These are phyloP conservation scores for Leucoraja erinaceus DNA, from an alignment of 2,113 vertebrate species.

Conservation along the genomic window DNA sequence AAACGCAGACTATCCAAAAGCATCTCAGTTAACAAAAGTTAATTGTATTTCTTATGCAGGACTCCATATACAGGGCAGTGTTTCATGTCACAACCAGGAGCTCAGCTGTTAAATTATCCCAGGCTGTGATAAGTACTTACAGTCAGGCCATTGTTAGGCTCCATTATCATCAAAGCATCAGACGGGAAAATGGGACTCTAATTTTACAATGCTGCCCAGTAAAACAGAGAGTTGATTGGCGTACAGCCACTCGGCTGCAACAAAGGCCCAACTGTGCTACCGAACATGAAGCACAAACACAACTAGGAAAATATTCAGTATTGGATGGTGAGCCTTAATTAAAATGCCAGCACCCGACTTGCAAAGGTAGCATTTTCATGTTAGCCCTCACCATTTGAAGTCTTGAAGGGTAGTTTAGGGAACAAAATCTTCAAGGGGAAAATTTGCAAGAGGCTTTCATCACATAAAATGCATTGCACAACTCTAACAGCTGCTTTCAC, in stretches of 20 bases:
- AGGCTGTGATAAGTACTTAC: background rate
- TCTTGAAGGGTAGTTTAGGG: background rate
- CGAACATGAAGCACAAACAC: background rate
- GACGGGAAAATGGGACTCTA: background rate
- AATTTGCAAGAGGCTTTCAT: background rate
- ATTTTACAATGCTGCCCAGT: background rate
- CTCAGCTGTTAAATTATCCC: slow-evolving; percentile 22
- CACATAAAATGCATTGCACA: background rate
- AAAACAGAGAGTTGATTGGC: background rate
- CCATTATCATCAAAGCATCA: background rate
- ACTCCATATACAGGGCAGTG: background rate
- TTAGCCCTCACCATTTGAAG: background rate
- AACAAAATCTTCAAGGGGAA: background rate
- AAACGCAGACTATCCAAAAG: background rate
- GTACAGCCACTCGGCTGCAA: background rate
- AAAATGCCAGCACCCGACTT: background rate
- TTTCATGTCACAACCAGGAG: background rate
- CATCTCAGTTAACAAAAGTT: background rate
- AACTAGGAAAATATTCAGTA: slow-evolving; percentile 9
- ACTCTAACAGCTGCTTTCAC: background rate
- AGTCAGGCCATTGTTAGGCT: slow-evolving; percentile 17
- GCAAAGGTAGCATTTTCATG: background rate
- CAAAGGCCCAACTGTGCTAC: slow-evolving; percentile 5
- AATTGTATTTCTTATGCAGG: background rate
- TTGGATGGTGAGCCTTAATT: background rate